Base-by-base conservation (phyloP, 2,888 invertebrate species). In the Heterodera filipjevi region DNA sequence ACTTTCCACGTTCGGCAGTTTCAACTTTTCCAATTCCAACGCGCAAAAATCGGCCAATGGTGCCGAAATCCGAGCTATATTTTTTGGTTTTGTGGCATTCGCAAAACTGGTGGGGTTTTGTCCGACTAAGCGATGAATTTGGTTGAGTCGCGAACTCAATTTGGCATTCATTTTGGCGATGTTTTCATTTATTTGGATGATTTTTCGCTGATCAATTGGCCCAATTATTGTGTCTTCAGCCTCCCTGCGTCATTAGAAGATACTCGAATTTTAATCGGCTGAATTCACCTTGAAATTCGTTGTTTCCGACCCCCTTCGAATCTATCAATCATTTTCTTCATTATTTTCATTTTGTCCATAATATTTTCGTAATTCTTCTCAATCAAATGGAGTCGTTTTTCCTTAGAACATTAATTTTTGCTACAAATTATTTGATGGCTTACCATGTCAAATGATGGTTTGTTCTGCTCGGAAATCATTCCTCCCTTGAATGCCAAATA, bases 181-280 rank as follows among this genome's bases (percentile, higher is more conserved):
- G 22, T 79, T 79, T 16, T 79, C 33, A 30, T 71, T 79, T 27
- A 68, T 79, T 35, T 77, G 76, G 66, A 53, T 79, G 19, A 79
- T 27, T 66, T 79, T 76, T 19, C 64, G 66, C 19, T 79, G 79
- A 27, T 78, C 79, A 14, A 53, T 27, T 22, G 76, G 76, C 19
- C 35, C 46, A 16, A 77, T 68, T 27, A 30, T 39, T 46, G 39
- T 70, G 27, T 66, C 59, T 16, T 32, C 32, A 39, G 22, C n/a
- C n/a, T n/a, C n/a, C n/a, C n/a, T n/a, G n/a, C n/a, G n/a, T n/a
- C n/a, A n/a, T n/a, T n/a, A n/a, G n/a, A n/a, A n/a, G n/a, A n/a
- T n/a, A n/a, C n/a, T n/a, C n/a, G n/a, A n/a, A n/a, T n/a, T n/a
- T n/a, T n/a, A n/a, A n/a, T n/a, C n/a, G n/a, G n/a, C n/a, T 39